Base-by-base conservation (phyloP, 1,140 invertebrate genomes). In the Drusus annulatus region DNA sequence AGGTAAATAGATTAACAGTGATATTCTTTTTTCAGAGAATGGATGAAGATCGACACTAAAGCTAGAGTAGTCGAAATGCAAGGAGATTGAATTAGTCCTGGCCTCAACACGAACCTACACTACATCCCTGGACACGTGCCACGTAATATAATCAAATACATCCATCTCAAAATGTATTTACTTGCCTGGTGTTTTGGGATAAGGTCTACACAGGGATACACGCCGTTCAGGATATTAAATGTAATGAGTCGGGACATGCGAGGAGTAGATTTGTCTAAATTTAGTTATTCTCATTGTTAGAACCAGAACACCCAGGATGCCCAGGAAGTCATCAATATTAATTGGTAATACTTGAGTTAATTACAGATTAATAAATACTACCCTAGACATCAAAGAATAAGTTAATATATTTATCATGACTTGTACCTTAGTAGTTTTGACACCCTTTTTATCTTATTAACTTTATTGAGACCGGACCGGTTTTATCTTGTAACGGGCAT, bases 61-160 rank as follows among this genome's bases (percentile, higher is more conserved):
- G 36, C 36, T 10, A 65, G 28, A 28, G 10, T 31, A 15, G 25
- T 65, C n/a, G 15, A 65, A 60, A 65, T 16, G 62, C 17, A 65
- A 25, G 62, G 28, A 65, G 25, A 65, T 65, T 65, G 62, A 65
- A 65, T 65, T 65, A 65, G 62, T 65, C 16, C 62, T 65, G 3
- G 0, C 62, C 15, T 65, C 36, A 45, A 45, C 13, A 28, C 25
- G 62, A 65, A 25, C 62, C 25, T 31, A 28, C 36, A 45, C 36
- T 0, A 7, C 1, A 45, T 45, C 36, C 36, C 36, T 1, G 36
- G 36, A 13, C 36, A 45, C 10, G 2, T 7, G 31, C 5, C 31
- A 36, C 5, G 0, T 4, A 13, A 13, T 45, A 13, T 1, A 13
- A 13, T 45, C 1, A 10, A 45, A 45, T 13, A 45, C 5, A 45